Evolutionary conservation across 2,797 vertebrate genomes (phyloP), one percentile per base, ranked within the genome.

Genomic region (Acanthiza pusilla): DNA sequence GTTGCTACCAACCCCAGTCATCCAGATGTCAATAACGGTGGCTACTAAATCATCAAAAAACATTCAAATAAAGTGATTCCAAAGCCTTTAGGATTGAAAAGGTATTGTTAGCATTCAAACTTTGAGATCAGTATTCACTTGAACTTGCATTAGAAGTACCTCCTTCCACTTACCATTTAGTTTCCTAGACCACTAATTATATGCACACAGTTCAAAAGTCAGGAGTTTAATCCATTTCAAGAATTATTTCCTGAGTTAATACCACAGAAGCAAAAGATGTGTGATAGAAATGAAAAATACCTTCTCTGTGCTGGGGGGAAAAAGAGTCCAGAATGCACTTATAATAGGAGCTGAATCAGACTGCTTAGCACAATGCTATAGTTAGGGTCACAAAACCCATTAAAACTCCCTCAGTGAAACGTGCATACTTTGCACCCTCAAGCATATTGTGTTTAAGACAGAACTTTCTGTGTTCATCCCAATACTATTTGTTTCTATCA

Each of bases 381-480:
- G 18, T 73, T 53, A 73, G 29, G 48, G 29, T 73, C 61, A 90
- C 47, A 89, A 74, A 89, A 10, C 7, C 3, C 60, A 87, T 66
- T 42, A 55, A 20, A 85, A 78, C 13, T 51, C 55, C 20, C 34
- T 54, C 60, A 50, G 55, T 50, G 43, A 50, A 47, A 61, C 11
- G 38, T 23, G 20, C 61, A 40, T 5, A 50, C 29, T 60, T 34
- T 60, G 38, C 29, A 78, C 22, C 27, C 50, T 84, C 79, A 62
- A 55, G 43, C 19, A 51, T 12, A 30, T 21, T 0, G 0, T 19
- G 55, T 19, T 32, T 42, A n/a, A 88, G 21, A 43, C 0, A 0
- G 14, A 83, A 36, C 21, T 81, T 68, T 10, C 62, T 32, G 15
- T 40, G 26, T 45, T 72, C 9, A 9, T 23, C 30, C 25, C 61